phyloP scores from a whole-genome alignment of 2,113 vertebrate genomes.

The Quiscalus mexicanus region DNA sequence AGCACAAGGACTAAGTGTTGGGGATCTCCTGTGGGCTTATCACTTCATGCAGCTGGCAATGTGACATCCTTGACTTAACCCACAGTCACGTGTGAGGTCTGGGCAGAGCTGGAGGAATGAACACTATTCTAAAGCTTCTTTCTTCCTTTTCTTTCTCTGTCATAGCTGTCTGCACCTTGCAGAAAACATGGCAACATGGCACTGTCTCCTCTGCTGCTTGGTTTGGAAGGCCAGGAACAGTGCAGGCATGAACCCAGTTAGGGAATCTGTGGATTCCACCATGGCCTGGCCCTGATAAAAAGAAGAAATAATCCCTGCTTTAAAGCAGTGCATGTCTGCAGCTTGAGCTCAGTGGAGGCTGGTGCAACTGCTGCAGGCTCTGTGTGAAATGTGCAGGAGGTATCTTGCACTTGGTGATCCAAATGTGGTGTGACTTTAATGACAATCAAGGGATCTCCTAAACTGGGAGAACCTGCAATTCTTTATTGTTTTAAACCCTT shows the following conservation, averaged over 20 bases:
- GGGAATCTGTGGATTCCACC: not conserved
- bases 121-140: not conserved
- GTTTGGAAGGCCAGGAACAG: not conserved
- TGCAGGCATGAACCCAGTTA: not conserved
- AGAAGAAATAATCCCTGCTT: not conserved
- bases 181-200: not conserved
- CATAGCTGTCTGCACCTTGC: not conserved
- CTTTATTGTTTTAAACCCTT: not conserved
- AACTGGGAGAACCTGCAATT: not conserved
- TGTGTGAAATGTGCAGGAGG: not conserved
- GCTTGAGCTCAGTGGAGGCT: not conserved
- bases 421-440: not conserved
- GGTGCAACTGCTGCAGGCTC: not conserved
- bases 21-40: not conserved
- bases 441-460: not conserved
- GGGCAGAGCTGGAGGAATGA: not conserved
- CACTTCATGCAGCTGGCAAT: fast-evolving
- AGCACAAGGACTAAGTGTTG: not conserved
- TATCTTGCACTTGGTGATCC: not conserved
- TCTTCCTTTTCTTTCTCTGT: not conserved
- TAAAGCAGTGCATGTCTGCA: not conserved
- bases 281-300: not conserved
- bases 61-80: not conserved
- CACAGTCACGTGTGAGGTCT: not conserved
- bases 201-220: not conserved